Percentiles rank a stretch among this genome's conserved stretches.
Conservation (phyloP, 2,113 vertebrate species). For the Clarias macrocephalus region DNA sequence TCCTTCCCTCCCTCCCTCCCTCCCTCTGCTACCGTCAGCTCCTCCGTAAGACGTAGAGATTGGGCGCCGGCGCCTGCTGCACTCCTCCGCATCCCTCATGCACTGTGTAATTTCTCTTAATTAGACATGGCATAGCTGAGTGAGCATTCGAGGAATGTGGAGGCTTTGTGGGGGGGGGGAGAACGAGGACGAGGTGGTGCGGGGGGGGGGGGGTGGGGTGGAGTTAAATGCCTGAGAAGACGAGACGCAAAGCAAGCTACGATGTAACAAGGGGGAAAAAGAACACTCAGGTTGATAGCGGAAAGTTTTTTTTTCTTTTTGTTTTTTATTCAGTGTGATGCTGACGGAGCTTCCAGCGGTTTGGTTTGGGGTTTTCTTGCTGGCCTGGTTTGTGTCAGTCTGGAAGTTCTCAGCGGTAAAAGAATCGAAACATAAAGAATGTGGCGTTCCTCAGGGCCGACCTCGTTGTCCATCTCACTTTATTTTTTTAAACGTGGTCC, state of each 20-base stretch:
- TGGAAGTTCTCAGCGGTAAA: not conserved
- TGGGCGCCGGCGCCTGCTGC: constrained; percentile 12
- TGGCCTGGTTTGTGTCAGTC: constrained; percentile 4
- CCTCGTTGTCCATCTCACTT: not conserved
- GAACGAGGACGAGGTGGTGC: too few relatives aligned
- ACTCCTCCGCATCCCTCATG: constrained; percentile 28
- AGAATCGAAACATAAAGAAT: not conserved
- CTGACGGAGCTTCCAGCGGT: constrained; percentile 23
- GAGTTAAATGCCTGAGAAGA: not conserved
- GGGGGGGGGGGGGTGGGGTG: too few relatives aligned
- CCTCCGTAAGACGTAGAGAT: constrained; percentile 1
- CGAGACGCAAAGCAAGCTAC: not conserved
- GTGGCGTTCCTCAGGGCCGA: not conserved
- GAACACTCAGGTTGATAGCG: too few relatives aligned
- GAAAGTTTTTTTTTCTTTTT: not conserved
- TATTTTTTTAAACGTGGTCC: not conserved
- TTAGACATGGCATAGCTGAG: constrained; percentile 33
- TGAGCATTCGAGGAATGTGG: constrained; percentile 34
- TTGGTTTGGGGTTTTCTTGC: constrained; percentile 23
- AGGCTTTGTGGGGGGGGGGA: constrained; percentile 23
- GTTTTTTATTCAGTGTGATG: not conserved
- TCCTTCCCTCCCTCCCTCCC: not conserved
- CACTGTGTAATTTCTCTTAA: constrained; percentile 37
- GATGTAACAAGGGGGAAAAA: too few relatives aligned
- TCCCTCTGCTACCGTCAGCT: not conserved